Evolutionary conservation across 37 sponge, comb jelly and placozoan genomes (phyloP).

Genomic region (Ephydatia muelleri): DNA sequence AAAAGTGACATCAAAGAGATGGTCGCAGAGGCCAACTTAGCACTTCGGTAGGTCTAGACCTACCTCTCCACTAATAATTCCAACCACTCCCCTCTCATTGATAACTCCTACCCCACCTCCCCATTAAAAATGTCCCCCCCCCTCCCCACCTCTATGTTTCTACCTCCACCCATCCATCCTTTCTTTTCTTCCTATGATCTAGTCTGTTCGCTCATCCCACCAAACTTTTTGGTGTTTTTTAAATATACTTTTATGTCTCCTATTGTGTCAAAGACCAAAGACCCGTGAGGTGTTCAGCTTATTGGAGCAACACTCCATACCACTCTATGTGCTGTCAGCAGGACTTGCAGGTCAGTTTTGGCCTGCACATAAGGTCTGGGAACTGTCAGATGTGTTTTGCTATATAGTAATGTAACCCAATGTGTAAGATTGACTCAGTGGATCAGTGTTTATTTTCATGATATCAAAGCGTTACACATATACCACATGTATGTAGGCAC

Average conservation of each 20-base stretch:
- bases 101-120: too few species aligned
- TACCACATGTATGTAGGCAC: background rate
- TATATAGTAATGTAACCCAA: too few species aligned
- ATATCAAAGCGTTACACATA: too few species aligned
- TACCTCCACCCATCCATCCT: too few species aligned
- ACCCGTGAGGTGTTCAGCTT: constrained; percentile 26
- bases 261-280: constrained; percentile 17
- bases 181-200: too few species aligned
- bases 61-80: too few species aligned
- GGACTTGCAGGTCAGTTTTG: constrained; percentile 52
- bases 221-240: too few species aligned
- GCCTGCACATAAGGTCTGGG: too few species aligned
- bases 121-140: background rate
- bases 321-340: constrained; percentile 73
- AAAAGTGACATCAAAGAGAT: constrained; percentile 32
- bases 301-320: constrained; percentile 20
- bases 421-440: too few species aligned
- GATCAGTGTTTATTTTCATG: too few species aligned
- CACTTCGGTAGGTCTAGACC: constrained; percentile 41
- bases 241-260: background rate
- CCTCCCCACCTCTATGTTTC: background rate
- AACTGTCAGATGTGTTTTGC: background rate
- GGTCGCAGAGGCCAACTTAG: constrained; percentile 44
- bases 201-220: too few species aligned
- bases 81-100: too few species aligned